A percentile compares a stretch with the other conserved stretches of the same genome.
Conservation (phyloP, 2,888 invertebrate species). For the Drosophila flavopinicola region DNA sequence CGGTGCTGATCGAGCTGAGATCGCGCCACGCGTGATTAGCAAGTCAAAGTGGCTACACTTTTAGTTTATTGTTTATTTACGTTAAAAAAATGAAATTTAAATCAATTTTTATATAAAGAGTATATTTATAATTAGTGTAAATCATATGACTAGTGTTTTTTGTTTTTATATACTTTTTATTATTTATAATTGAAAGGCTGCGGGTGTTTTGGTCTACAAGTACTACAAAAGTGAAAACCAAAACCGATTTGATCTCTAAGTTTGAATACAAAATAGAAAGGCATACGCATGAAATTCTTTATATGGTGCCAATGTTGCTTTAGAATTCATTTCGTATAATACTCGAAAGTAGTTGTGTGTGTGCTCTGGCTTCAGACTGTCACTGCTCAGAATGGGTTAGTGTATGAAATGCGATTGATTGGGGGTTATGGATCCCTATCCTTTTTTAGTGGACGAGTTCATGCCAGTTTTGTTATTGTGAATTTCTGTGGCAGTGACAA, state of each 20-base stretch:
- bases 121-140: constrained; percentile 66
- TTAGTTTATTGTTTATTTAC: constrained; percentile 34
- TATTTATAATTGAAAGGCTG: constrained; percentile 66
- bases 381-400: constrained; percentile 1
- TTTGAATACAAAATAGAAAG: constrained; percentile 54
- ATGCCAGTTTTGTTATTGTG: constrained; percentile 12
- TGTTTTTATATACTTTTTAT: constrained; percentile 25
- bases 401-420: constrained; percentile 81
- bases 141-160: constrained; percentile 68
- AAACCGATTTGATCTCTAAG: constrained; percentile 17
- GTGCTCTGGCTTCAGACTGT: constrained; percentile 9
- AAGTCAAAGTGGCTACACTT: constrained; percentile 46
- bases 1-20: constrained; percentile 73
- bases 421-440: constrained; percentile 61
- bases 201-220: constrained; percentile 66
- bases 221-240: constrained; percentile 40
- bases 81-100: constrained; percentile 42
- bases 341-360: constrained; percentile 37
- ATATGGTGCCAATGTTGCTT: constrained; percentile 31
- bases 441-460: too few species aligned
- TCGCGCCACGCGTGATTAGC: constrained; percentile 56
- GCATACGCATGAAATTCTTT: constrained; percentile 58
- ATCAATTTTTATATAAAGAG: constrained; percentile 39
- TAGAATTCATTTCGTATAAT: constrained; percentile 40
- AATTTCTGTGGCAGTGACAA: constrained; percentile 23